A percentile compares a stretch with the other conserved stretches of the same genome.
Conservation (phyloP, 1,140 invertebrate species). For the Drosophila elegans region DNA sequence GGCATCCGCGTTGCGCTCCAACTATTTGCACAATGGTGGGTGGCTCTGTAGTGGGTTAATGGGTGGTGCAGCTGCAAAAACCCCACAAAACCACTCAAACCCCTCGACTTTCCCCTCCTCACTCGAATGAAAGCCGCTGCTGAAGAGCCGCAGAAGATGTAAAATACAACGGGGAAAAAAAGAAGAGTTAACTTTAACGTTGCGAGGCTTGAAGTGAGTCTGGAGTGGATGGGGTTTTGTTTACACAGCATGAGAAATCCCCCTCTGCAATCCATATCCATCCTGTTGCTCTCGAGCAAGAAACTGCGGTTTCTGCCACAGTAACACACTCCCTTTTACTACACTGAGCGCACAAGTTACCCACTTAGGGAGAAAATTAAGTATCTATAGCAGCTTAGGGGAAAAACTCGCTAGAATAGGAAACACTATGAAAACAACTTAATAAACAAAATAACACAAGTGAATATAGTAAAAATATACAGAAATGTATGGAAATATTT, state of each 20-base stretch:
- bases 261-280: slow-evolving; percentile 6
- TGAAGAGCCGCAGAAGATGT: slow-evolving; percentile 69
- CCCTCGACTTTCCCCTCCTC: neutral
- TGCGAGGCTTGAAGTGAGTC: slow-evolving; percentile 9
- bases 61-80: neutral
- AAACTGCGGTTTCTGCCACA: slow-evolving; percentile 39
- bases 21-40: slow-evolving; percentile 44
- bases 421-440: no score
- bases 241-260: slow-evolving; percentile 49
- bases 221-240: slow-evolving; percentile 71
- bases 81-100: slow-evolving; percentile 18
- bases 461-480: neutral
- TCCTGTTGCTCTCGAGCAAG: slow-evolving; percentile 36
- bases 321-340: neutral
- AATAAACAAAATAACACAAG: no score
- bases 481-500: no score
- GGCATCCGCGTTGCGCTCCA: slow-evolving; percentile 43
- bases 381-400: no score
- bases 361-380: no score
- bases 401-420: no score
- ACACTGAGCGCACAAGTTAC: slow-evolving; percentile 17
- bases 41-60: neutral
- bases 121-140: slow-evolving; percentile 13
- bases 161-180: slow-evolving; percentile 22
- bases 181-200: slow-evolving; percentile 62